Evolutionary conservation across 1,140 invertebrate species (phyloP), one percentile per base, ranked within the genome.

Genomic region (Caenorhabditis tropicalis): DNA sequence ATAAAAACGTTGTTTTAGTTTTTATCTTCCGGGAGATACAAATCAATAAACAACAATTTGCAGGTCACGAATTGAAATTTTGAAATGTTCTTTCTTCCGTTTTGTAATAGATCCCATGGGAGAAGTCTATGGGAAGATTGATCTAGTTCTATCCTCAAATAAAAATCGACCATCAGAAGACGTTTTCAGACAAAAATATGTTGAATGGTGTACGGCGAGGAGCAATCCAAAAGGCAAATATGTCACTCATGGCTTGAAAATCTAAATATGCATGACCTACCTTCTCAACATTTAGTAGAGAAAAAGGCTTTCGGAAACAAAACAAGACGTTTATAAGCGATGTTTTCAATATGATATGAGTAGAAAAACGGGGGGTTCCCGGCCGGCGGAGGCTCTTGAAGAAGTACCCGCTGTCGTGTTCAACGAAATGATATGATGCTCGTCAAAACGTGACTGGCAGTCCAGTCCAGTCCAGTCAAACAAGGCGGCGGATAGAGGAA

Each of bases 221-320:
- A 74, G n/a, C 7, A 39, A 74, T 43, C 29, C 21, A 2, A 24
- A 21, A 74, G 29, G 33, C 36, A 43, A 74, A 74, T 74, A 74
- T 74, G 65, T 74, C 65, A 74, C 65, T 74, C 65, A 43, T 74
- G 65, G 36, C 65, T 74, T 74, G 65, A 74, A 74, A 74, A 43
- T 46, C 65, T 74, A 74, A 74, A 74, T 74, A 74, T 74, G 65
- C 65, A 74, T 74, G 65, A 74, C 65, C 65, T 74, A 74, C 65
- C 65, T 74, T 74, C 65, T 43, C 65, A 43, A 43, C 65, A 74
- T 46, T 46, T 74, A 24, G 33, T 74, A 1, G 36, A 43, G 10
- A 74, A 31, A 46, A 74, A 74, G n/a, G 65, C 36, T 33, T 33
- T 74, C 65, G 65, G 65, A 74, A 74, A 74, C 65, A 46, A 74